Percentiles rank a stretch among this genome's conserved stretches.
These are phyloP conservation scores for Podilymbus podiceps DNA, from an alignment of 2,113 vertebrate genomes.

Conservation along the genomic window DNA sequence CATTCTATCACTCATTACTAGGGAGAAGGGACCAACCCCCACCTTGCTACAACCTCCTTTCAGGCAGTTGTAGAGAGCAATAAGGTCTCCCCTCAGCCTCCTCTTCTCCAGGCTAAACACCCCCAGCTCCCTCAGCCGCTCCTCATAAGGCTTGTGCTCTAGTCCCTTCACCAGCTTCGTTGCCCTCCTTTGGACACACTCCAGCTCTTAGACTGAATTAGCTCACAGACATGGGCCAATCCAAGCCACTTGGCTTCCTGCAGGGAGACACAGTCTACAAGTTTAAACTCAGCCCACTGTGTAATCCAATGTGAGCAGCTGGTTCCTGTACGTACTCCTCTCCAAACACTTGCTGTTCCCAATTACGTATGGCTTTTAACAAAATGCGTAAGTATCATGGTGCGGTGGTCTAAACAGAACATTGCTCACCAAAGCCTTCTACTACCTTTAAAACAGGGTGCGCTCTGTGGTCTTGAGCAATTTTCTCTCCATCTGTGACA, in stretches of 20 bases:
- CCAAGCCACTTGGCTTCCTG: not conserved
- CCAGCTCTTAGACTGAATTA: not conserved
- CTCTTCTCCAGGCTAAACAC: too few relatives aligned
- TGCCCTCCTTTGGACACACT: too few relatives aligned
- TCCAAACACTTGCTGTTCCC: not conserved
- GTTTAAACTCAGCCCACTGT: not conserved
- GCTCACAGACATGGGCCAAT: not conserved
- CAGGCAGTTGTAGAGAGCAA: too few relatives aligned
- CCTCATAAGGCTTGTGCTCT: too few relatives aligned
- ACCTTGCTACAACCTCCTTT: too few relatives aligned
- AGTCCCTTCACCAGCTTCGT: too few relatives aligned
- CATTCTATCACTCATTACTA: too few relatives aligned
- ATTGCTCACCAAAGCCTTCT: not conserved
- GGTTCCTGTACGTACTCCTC: not conserved
- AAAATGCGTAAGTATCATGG: not conserved
- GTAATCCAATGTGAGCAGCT: not conserved
- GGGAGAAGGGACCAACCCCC: too few relatives aligned
- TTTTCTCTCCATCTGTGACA: not conserved
- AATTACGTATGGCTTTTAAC: not conserved
- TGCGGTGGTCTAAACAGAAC: not conserved
- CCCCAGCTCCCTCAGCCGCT: too few relatives aligned
- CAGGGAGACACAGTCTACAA: not conserved
- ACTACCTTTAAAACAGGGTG: not conserved
- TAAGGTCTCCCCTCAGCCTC: too few relatives aligned
- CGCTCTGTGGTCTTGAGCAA: not conserved